Evolutionary conservation across 2,888 invertebrate genomes (phyloP), one percentile per base, ranked within the genome.

Genomic region (Capitulum mitella): DNA sequence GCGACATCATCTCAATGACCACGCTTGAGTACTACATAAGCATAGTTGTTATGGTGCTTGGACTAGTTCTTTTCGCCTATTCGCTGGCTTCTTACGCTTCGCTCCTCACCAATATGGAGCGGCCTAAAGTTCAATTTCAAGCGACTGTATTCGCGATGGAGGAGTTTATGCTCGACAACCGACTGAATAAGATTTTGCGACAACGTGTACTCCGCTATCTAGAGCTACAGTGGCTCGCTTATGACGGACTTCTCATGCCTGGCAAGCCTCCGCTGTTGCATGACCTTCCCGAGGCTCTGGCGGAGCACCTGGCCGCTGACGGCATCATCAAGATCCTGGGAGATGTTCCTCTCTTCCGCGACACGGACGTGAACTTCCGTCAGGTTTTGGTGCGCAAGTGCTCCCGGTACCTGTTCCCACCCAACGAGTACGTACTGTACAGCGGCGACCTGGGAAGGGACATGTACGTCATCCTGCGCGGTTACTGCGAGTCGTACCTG

Each of bases 111-210:
- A 70, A 70, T 40, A 37, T 40, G 8, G 70, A 70, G 5, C 37
- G 40, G 10, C 70, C 70, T 10, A 70, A 70, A 26, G 40, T 70
- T 5, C 22, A 70, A 10, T 70, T 70, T 40, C 70, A 40, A 16
- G 37, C 70, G 12, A 40, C 40, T 12, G 70, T 70, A 34, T 70
- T 70, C 40, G 70, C 70, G 26, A 70, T 70, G 70, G 29, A 70
- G 26, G 40, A 40, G 70, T 70, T 70, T 26, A 70, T 70, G 70
- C 19, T 70, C 1, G 70, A 70, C 5, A 37, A 70, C 40, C 37
- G 70, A 8, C 26, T 70, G 70, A 26, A 70, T 40, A 37, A n/a
- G 40, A 22, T 40, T 12, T 40, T 70, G 40, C 37, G 70, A 16
- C 37, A 40, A 22, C 70, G 70, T 8, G 70, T 70, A 5, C 22